phyloP scores from a whole-genome alignment of 2,888 invertebrate genomes.

The Aspidiotus destructor region DNA sequence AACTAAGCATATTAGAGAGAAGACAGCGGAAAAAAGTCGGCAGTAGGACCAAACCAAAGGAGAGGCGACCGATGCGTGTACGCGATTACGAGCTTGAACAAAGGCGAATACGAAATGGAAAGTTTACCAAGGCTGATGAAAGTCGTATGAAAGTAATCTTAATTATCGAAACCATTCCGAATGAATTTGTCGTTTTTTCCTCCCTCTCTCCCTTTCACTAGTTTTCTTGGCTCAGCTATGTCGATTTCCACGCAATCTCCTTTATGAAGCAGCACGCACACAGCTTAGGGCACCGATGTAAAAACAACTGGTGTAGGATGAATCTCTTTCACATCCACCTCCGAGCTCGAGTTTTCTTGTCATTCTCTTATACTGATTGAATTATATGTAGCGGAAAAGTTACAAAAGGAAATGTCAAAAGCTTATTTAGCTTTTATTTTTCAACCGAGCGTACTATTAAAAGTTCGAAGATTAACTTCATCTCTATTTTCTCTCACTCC shows the following conservation, averaged over 20 bases:
- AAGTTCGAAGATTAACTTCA: conserved; percentile 17
- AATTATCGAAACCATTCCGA: conserved; percentile 23
- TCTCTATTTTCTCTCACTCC: too few species aligned
- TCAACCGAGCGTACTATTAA: not conserved
- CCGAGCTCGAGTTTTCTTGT: conserved; percentile 15
- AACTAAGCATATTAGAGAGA: not conserved
- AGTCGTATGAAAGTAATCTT: conserved; percentile 22
- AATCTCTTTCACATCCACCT: not conserved
- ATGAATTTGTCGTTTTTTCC: conserved; percentile 16
- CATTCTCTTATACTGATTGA: conserved; percentile 24
- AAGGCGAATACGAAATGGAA: not conserved
- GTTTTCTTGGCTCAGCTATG: too few species aligned
- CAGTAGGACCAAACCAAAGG: too few species aligned
- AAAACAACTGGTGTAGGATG: conserved; percentile 23
- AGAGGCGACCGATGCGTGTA: too few species aligned
- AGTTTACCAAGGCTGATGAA: conserved; percentile 27
- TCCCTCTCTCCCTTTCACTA: not conserved
- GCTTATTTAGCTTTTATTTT: conserved; percentile 26
- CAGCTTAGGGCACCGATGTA: not conserved
- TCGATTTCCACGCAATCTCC: too few species aligned
- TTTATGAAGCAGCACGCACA: too few species aligned
- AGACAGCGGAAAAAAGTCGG: not conserved
- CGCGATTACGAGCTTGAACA: too few species aligned
- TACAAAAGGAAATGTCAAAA: conserved; percentile 30
- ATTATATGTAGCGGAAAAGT: conserved; percentile 30